phyloP scores from a whole-genome alignment of 2,797 vertebrate genomes.

The Silurus aristotelis region DNA sequence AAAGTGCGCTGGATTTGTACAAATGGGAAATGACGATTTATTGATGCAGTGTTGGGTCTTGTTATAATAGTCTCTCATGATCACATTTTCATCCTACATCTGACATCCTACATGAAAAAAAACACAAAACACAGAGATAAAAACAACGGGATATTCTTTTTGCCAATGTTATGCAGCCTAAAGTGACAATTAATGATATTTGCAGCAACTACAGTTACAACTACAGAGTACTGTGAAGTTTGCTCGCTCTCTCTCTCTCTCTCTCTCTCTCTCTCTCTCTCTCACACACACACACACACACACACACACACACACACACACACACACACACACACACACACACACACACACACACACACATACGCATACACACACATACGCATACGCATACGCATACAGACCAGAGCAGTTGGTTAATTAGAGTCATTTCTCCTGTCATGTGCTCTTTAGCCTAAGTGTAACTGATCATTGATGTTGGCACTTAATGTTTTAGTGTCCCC shows the following conservation, averaged over 20 bases:
- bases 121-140: not conserved
- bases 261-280: conserved; percentile 15
- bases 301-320: not conserved
- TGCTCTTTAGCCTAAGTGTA: conserved; percentile 99
- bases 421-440: conserved; percentile 95
- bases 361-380: not conserved
- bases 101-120: not conserved
- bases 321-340: too few species aligned
- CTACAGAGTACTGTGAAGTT: not conserved
- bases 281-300: not conserved
- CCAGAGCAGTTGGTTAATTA: conserved; percentile 99
- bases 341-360: conserved; percentile 13
- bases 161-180: not conserved
- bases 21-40: not conserved
- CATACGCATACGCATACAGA: conserved; percentile 11
- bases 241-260: conserved; percentile 6
- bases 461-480: conserved; percentile 93
- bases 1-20: not conserved
- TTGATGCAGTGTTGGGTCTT: not conserved
- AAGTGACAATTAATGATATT: not conserved
- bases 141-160: not conserved
- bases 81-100: not conserved
- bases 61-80: not conserved
- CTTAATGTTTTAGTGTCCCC: conserved; percentile 81
- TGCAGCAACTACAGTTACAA: not conserved